Conservation (phyloP, 2,797 vertebrate species). For the Cheirogaleus major region DNA sequence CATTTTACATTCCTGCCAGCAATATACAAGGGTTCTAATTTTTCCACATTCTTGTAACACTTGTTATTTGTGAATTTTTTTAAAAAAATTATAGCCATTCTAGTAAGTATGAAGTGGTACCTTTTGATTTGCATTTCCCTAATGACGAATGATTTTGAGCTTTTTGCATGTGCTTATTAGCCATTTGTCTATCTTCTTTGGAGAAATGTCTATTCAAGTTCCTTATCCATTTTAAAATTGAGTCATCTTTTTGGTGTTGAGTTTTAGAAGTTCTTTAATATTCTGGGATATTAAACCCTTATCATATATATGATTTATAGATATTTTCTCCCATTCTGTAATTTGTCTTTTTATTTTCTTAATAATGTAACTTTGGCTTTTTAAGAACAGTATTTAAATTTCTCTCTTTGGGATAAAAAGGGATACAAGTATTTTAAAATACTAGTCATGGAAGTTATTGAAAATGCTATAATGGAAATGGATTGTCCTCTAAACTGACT, state of each 20-base stretch:
- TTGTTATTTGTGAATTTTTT: not conserved
- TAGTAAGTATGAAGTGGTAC: not conserved
- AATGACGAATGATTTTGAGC: not conserved
- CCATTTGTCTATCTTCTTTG: not conserved
- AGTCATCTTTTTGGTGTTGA: not conserved
- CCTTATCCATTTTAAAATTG: slow-evolving; percentile 22
- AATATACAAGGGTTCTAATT: not conserved
- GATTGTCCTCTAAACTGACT: slow-evolving; percentile 23
- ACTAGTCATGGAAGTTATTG: slow-evolving; percentile 50
- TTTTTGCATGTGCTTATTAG: not conserved
- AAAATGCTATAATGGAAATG: slow-evolving; percentile 42
- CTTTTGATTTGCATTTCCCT: slow-evolving; percentile 8
- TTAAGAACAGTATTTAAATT: not conserved
- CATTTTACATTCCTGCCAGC: not conserved
- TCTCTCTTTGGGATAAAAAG: slow-evolving; percentile 31
- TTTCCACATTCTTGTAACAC: not conserved
- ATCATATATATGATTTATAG: not conserved
- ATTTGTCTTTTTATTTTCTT: slow-evolving; percentile 15
- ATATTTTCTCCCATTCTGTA: not conserved
- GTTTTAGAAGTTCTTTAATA: not conserved
- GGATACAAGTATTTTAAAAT: slow-evolving; percentile 56
- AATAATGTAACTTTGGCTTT: slow-evolving; percentile 25
- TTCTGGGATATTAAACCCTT: not conserved
- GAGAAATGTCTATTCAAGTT: slow-evolving; percentile 5
- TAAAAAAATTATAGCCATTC: not conserved